Evolutionary conservation across 2,113 vertebrate species (phyloP), one percentile per base, ranked within the genome.

Genomic region (Zosterops borbonicus): DNA sequence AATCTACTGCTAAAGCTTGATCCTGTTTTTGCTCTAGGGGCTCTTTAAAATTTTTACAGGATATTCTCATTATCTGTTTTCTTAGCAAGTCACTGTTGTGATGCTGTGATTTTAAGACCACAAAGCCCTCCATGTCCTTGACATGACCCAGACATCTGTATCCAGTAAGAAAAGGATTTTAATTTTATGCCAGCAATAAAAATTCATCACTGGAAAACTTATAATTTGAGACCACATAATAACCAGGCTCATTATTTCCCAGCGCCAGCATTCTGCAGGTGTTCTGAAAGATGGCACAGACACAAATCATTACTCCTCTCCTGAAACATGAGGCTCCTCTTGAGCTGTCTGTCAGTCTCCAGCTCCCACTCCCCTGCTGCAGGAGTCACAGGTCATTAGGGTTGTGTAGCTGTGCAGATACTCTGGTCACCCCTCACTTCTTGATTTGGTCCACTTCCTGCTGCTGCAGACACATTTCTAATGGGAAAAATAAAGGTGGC

Each of bases 111-210:
- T 91, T 90, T 63, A 92, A 62, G 62, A 69, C 53, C 86, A 78
- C 41, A 76, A 94, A 92, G 84, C 42, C 41, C 52, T 59, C 44
- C 4, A 0, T 44, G 53, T 62, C 68, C 62, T 91, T 94, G 71
- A 80, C 60, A 44, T 83, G 56, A 77, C 74, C 80, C 69, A 90
- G 44, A 70, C 67, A 89, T 28, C 49, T 15, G 11, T 24, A 91
- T 50, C 65, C 50, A 67, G 22, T 83, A 79, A 31, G 33, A 91
- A 88, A 94, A 87, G 33, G 56, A 85, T 70, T 95, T 95, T 92
- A 88, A 90, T 96, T 92, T 96, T 79, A 91, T 35, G 53, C 78
- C 86, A 90, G 87, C 83, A 87, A 89, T 95, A 89, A 91, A 96
- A 92, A 92, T 9, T 73, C 25, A 62, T 86, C 85, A 68, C 90